phyloP scores from a whole-genome alignment of 2,888 invertebrate species.

The Ormia ochracea region DNA sequence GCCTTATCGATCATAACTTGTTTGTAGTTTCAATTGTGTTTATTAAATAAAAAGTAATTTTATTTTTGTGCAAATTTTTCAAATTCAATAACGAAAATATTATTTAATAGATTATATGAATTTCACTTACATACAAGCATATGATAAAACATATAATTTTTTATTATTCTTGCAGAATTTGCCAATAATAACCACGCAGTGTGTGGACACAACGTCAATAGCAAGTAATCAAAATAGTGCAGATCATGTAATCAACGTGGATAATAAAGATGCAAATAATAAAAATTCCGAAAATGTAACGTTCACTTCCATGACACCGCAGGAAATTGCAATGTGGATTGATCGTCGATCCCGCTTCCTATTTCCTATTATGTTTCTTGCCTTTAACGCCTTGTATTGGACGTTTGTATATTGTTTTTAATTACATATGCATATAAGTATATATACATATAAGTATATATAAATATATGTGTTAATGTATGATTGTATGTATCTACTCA shows the following conservation, averaged over 20 bases:
- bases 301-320: slow-evolving; percentile 74
- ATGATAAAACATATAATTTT: too few species aligned
- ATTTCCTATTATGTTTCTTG: slow-evolving; percentile 72
- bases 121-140: background rate
- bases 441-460: background rate
- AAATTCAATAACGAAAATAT: too few species aligned
- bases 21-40: too few species aligned
- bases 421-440: slow-evolving; percentile 17
- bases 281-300: slow-evolving; percentile 66
- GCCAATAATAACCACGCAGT: slow-evolving; percentile 72
- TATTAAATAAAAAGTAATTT: too few species aligned
- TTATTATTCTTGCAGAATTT: slow-evolving; percentile 66
- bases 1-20: too few species aligned
- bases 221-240: slow-evolving; percentile 68
- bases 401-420: slow-evolving; percentile 73
- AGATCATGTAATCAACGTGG: slow-evolving; percentile 70
- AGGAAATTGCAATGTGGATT: slow-evolving; percentile 75
- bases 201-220: slow-evolving; percentile 69
- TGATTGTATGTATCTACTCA: background rate
- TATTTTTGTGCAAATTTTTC: too few species aligned
- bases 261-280: slow-evolving; percentile 64
- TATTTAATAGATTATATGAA: too few species aligned
- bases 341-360: slow-evolving; percentile 70
- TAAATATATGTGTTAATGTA: background rate
- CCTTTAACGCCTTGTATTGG: slow-evolving; percentile 72